A percentile compares a stretch with the other conserved stretches of the same genome.
phyloP scores from a whole-genome alignment of 1,140 invertebrate genomes.

The Aplysia californica region DNA sequence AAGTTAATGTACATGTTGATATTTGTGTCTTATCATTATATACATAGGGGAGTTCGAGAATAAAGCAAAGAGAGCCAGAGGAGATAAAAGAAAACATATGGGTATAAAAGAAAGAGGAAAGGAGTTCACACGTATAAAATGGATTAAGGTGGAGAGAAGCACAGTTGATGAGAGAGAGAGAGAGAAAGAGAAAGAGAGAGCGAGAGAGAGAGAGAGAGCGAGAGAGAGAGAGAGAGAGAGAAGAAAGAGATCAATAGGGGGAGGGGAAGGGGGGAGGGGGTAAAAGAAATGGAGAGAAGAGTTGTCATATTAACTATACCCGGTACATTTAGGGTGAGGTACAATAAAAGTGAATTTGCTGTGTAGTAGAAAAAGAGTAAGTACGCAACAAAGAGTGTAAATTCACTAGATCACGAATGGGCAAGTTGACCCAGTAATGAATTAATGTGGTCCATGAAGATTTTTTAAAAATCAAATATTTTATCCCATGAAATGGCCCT shows the following conservation, averaged over 20 bases:
- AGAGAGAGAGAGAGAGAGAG: not conserved
- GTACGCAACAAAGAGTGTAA: not conserved
- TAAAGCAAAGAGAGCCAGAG: no score
- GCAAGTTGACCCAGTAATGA: not conserved
- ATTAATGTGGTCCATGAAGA: not conserved
- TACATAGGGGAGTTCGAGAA: not conserved
- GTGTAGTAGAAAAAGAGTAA: not conserved
- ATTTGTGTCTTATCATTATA: not conserved
- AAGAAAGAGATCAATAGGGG: not conserved
- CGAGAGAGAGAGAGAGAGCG: conserved; percentile 23
- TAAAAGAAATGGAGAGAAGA: no score
- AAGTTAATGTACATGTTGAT: not conserved
- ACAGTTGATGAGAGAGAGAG: conserved; percentile 3
- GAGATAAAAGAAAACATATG: no score
- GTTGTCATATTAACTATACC: no score
- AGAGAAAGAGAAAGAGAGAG: conserved; percentile 22
- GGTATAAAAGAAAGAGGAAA: not conserved
- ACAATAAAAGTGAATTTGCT: not conserved
- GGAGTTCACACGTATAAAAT: not conserved
- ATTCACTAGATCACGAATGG: not conserved
- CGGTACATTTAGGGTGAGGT: no score
- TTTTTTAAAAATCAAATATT: no score
- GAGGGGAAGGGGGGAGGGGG: not conserved
- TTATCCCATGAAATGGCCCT: no score
- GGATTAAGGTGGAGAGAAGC: not conserved